Evolutionary conservation across 2,888 invertebrate genomes (phyloP).

Genomic region (Philereme vetulata): DNA sequence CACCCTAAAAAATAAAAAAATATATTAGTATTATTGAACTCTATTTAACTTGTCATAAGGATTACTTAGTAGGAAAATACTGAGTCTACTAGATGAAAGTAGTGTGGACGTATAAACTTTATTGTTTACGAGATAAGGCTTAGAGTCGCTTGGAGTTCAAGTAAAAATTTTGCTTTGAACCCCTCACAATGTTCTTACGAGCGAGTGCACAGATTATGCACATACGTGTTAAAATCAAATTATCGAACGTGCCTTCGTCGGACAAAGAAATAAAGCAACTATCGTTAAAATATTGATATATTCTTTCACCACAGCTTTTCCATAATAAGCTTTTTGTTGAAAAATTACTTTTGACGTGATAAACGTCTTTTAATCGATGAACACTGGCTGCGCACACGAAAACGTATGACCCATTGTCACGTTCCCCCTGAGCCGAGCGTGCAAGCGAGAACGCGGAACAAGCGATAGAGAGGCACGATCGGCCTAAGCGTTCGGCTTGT

Average conservation of each 20-base stretch:
- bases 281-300: conserved; percentile 34
- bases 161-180: conserved; percentile 35
- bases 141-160: background rate
- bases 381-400: too few relatives aligned
- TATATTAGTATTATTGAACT: conserved; percentile 16
- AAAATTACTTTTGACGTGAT: too few relatives aligned
- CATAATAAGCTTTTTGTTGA: too few relatives aligned
- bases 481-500: too few relatives aligned
- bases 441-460: too few relatives aligned
- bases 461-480: too few relatives aligned
- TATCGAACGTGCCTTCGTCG: conserved; percentile 44
- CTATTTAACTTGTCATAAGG: conserved; percentile 13
- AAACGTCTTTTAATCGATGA: too few relatives aligned
- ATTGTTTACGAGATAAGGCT: conserved; percentile 1
- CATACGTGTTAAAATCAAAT: conserved; percentile 63
- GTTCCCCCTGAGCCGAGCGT: too few relatives aligned
- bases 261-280: conserved; percentile 43
- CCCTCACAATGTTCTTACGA: conserved; percentile 60
- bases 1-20: conserved; percentile 17
- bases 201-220: conserved; percentile 69
- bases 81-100: conserved; percentile 14
- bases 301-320: conserved; percentile 36
- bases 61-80: conserved; percentile 2
- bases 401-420: too few relatives aligned
- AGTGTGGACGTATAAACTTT: background rate